Evolutionary conservation across 2,888 invertebrate genomes (phyloP), one percentile per base, ranked within the genome.

Genomic region (Andrena dorsata): DNA sequence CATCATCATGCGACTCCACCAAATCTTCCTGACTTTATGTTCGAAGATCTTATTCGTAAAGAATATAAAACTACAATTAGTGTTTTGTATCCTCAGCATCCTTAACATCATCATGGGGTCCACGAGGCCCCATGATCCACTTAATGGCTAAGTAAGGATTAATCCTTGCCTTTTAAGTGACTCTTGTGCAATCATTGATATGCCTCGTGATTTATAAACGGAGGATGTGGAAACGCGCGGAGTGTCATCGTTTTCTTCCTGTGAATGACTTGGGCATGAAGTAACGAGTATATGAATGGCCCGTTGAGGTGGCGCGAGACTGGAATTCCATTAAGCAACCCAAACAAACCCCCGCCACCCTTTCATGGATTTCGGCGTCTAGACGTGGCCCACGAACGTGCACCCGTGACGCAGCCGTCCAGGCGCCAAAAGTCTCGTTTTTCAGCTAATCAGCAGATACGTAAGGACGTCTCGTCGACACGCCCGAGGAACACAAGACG

Each of bases 361-460:
- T 66, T 47, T 56, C 32, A 56, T 30, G 53, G 47, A 16, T 49
- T 35, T 26, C 20, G 49, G 13, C 56, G 53, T 76, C 53, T 63
- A 68, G 32, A 68, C 47, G 30, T 28, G 51, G 41, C 58, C 66
- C 56, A 66, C 60, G 61, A 51, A 70, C 66, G 61, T 82, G 65
- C 79, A 71, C 20, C 32, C 49, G 7, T 23, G 49, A 64, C 60
- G 23, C 58, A 79, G 77, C 60, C 73, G 20, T 26, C 68, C 63
- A 82, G 86, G 79, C 85, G 83, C 82, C 88, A 88, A 85, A 87
- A 65, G 58, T 83, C 73, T 75, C 80, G 68, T 79, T 86, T 86
- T 83, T 79, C 86, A 83, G 84, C 82, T 86, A 80, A 88, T 86
- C 85, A 83, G 77, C 74, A 70, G 64, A 86, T 80, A 76, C 65